phyloP scores from a whole-genome alignment of 2,113 vertebrate species.

The Mesoclemmys tuberculata region DNA sequence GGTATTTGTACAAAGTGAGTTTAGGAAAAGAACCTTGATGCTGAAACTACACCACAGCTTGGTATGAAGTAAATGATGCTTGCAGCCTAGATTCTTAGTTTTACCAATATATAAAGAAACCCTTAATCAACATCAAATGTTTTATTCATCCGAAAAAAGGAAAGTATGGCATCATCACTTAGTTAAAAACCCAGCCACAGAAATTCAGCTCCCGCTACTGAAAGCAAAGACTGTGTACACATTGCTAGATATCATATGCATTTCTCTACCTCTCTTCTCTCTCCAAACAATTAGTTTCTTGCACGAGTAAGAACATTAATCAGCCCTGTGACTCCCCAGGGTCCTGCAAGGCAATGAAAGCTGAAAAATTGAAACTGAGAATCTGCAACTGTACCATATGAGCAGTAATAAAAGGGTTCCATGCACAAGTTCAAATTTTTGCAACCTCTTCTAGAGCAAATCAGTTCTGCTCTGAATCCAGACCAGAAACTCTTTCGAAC shows the following conservation, averaged over 20 bases:
- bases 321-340: background rate
- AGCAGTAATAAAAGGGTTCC: background rate
- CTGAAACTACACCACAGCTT: background rate
- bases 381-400: background rate
- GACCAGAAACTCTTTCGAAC: background rate
- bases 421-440: background rate
- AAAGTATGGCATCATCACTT: background rate
- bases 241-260: accelerated
- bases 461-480: background rate
- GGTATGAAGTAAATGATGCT: background rate
- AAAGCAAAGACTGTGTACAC: background rate
- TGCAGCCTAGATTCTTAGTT: background rate
- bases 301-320: background rate
- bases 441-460: background rate
- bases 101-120: background rate
- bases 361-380: background rate
- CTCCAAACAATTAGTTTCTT: background rate
- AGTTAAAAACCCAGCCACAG: background rate
- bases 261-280: background rate
- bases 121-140: background rate
- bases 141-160: background rate
- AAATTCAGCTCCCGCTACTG: background rate
- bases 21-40: background rate
- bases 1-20: background rate
- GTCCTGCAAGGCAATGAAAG: background rate